Evolutionary conservation across 2,888 invertebrate genomes (phyloP).

Genomic region (Priocnemis perturbator): DNA sequence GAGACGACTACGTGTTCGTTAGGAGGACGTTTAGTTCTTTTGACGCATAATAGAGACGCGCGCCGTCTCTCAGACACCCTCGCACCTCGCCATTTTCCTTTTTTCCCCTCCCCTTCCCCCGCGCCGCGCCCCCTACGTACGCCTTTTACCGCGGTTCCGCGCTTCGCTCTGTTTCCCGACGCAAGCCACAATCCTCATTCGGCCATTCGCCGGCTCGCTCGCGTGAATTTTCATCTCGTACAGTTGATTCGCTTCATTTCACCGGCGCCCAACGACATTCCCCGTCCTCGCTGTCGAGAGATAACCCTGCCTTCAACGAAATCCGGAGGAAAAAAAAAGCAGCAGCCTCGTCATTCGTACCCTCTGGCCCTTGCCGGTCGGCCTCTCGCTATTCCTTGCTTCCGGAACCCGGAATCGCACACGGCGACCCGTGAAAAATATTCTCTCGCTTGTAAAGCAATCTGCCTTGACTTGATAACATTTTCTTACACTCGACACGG

Average conservation of each 20-base stretch:
- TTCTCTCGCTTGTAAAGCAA: conserved; percentile 6
- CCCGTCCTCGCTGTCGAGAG: background rate
- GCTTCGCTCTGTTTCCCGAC: background rate
- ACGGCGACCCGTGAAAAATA: conserved; percentile 4
- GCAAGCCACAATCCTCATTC: background rate
- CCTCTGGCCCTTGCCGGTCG: background rate
- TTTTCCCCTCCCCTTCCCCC: background rate
- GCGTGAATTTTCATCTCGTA: background rate
- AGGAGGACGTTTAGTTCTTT: conserved; percentile 15
- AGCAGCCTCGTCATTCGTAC: background rate
- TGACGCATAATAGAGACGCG: conserved; percentile 3
- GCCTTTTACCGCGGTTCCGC: background rate
- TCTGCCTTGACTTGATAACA: conserved; percentile 6
- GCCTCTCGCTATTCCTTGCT: too few species aligned
- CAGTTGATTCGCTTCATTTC: conserved; percentile 13
- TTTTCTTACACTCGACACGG: conserved; percentile 2
- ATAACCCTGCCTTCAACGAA: conserved; percentile 1
- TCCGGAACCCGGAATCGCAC: background rate
- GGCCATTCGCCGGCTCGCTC: background rate
- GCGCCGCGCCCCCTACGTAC: background rate
- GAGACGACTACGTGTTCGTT: conserved; percentile 14
- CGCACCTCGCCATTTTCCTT: background rate
- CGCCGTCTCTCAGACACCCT: conserved; percentile 7
- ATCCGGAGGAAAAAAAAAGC: background rate
- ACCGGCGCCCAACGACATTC: background rate